Conservation (phyloP, 2,888 invertebrate genomes). For the Salticus scenicus region DNA sequence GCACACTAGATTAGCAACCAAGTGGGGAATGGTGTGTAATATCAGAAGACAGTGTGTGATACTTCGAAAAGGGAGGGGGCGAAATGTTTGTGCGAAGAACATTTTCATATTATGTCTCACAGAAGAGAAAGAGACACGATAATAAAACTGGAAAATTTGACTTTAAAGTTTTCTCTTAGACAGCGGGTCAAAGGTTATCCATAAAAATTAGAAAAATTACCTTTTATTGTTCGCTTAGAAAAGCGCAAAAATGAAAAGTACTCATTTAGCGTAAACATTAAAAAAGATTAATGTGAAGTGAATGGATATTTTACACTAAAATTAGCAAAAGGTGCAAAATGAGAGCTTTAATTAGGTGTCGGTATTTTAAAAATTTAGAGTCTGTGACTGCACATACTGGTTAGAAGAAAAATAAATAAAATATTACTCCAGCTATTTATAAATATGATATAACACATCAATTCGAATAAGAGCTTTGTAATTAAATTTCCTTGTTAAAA, state of each 20-base stretch:
- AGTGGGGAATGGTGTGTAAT: background rate
- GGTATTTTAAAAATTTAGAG: no score
- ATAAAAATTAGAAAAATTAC: slow-evolving; percentile 40
- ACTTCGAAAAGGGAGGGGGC: background rate
- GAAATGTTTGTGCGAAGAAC: background rate
- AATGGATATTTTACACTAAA: no score
- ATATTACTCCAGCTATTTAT: no score
- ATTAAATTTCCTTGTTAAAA: no score
- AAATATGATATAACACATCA: no score
- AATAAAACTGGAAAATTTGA: slow-evolving; percentile 13
- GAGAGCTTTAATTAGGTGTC: no score
- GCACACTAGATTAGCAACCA: slow-evolving; percentile 29
- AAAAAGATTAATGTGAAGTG: background rate
- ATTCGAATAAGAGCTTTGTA: no score
- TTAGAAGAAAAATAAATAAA: no score
- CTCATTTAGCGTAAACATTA: slow-evolving; percentile 10
- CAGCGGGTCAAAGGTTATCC: slow-evolving; percentile 22
- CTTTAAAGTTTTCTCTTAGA: background rate
- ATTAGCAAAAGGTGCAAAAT: no score
- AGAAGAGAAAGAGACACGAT: slow-evolving; percentile 19
- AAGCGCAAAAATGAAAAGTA: background rate
- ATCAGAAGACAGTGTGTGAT: background rate
- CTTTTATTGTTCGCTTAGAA: slow-evolving; percentile 10
- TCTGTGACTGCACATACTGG: no score
- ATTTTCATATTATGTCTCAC: slow-evolving; percentile 34